A percentile compares a stretch with the other conserved stretches of the same genome.
These are phyloP conservation scores for Bombylius discolor DNA, from an alignment of 2,888 invertebrate genomes.

Conservation along the genomic window DNA sequence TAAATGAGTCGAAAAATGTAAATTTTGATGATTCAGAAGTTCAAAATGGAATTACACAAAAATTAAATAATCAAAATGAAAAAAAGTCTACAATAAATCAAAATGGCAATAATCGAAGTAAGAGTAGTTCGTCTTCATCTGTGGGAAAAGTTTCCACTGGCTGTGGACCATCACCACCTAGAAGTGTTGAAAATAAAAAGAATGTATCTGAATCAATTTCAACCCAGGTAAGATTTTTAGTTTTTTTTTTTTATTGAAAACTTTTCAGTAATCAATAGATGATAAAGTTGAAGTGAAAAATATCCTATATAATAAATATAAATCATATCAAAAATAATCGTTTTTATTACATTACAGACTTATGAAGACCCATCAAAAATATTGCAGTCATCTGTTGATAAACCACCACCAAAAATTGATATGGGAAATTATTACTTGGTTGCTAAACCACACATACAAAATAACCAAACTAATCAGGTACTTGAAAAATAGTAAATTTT, in stretches of 20 bases:
- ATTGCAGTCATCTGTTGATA: conserved; percentile 18
- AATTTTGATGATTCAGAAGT: not conserved
- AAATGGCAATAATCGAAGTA: conserved; percentile 4
- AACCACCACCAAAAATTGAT: conserved; percentile 15
- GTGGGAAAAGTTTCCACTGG: conserved; percentile 42
- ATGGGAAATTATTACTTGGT: conserved; percentile 27
- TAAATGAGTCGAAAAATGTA: no score
- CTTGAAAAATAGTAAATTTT: no score
- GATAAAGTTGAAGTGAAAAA: no score
- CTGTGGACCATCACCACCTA: conserved; percentile 50
- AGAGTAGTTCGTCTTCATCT: not conserved
- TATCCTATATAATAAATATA: no score
- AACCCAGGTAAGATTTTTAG: conserved; percentile 51
- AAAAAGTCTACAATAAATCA: not conserved
- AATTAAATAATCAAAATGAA: no score
- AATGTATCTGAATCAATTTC: conserved; percentile 33
- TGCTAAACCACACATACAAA: conserved; percentile 36
- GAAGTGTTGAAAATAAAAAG: conserved; percentile 30
- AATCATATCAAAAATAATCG: not conserved
- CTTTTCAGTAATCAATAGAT: no score
- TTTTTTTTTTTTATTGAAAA: not conserved
- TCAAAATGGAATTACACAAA: conserved; percentile 1
- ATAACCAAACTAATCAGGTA: conserved; percentile 39
- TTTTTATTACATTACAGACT: conserved; percentile 24
- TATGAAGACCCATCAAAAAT: conserved; percentile 34